These are phyloP conservation scores for Diplodus sargus DNA, from an alignment of 2,797 vertebrate species.

Conservation along the genomic window DNA sequence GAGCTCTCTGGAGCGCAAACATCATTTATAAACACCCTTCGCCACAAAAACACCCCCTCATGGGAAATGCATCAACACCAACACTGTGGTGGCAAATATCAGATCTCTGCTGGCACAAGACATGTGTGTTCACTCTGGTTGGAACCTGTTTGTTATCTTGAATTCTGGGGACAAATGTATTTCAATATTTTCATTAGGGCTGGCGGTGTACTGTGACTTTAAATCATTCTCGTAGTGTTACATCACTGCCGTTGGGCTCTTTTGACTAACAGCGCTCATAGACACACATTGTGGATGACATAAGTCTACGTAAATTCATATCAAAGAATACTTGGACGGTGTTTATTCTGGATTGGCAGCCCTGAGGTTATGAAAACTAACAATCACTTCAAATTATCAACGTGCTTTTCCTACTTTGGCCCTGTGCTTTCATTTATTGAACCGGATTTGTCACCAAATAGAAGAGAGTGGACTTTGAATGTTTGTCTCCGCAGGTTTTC, in stretches of 20 bases:
- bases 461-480: slow-evolving; percentile 10
- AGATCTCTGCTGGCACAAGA: slow-evolving; percentile 2
- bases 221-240: neutral
- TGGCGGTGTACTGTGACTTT: neutral
- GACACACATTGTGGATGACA: slow-evolving; percentile 4
- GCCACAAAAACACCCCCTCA: slow-evolving; percentile 36
- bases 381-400: slow-evolving; percentile 1
- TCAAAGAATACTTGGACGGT: neutral
- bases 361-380: neutral
- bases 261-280: neutral
- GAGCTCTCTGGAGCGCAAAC: slow-evolving; percentile 49
- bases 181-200: neutral
- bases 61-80: slow-evolving; percentile 35
- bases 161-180: neutral
- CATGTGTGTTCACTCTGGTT: neutral
- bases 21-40: slow-evolving; percentile 60
- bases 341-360: slow-evolving; percentile 12
- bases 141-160: neutral
- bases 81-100: slow-evolving; percentile 7
- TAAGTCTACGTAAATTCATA: neutral
- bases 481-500: neutral
- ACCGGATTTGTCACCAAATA: slow-evolving; percentile 6
- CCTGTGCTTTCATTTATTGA: slow-evolving; percentile 20
- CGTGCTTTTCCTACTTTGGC: slow-evolving; percentile 14
- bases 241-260: neutral